A percentile compares a stretch with the other conserved stretches of the same genome.
phyloP scores from a whole-genome alignment of 2,888 invertebrate genomes.

The Gasteruption jaculator region DNA sequence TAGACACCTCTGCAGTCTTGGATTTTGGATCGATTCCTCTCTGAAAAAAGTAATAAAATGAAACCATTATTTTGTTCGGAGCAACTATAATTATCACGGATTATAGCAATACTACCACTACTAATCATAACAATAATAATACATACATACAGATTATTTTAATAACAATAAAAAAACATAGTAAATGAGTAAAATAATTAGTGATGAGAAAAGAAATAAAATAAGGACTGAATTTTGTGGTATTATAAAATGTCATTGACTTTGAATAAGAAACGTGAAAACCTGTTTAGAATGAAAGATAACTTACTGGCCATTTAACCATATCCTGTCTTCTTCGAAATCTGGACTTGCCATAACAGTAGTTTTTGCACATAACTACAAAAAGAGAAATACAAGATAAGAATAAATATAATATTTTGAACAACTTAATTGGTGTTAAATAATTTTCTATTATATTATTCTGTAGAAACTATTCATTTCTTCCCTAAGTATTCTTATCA shows the following conservation, averaged over 20 bases:
- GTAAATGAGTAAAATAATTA: slow-evolving; percentile 11
- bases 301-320: slow-evolving; percentile 77
- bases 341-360: slow-evolving; percentile 71
- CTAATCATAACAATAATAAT: background rate
- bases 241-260: background rate
- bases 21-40: slow-evolving; percentile 69
- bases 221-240: too few relatives aligned
- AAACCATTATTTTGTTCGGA: background rate
- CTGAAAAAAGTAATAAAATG: slow-evolving; percentile 45
- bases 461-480: too few relatives aligned
- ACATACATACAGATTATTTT: background rate
- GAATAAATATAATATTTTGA: background rate
- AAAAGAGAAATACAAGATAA: slow-evolving; percentile 24
- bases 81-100: too few relatives aligned
- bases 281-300: too few relatives aligned
- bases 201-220: too few relatives aligned
- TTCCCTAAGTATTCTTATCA: too few relatives aligned
- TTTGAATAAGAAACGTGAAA: slow-evolving; percentile 1
- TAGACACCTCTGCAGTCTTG: slow-evolving; percentile 73
- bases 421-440: background rate
- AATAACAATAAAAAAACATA: slow-evolving; percentile 1
- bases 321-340: slow-evolving; percentile 74
- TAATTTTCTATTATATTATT: too few relatives aligned
- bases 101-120: too few relatives aligned
- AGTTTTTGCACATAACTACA: slow-evolving; percentile 84